Base-by-base conservation (phyloP, 2,113 vertebrate genomes). In the Turdus rufiventris region DNA sequence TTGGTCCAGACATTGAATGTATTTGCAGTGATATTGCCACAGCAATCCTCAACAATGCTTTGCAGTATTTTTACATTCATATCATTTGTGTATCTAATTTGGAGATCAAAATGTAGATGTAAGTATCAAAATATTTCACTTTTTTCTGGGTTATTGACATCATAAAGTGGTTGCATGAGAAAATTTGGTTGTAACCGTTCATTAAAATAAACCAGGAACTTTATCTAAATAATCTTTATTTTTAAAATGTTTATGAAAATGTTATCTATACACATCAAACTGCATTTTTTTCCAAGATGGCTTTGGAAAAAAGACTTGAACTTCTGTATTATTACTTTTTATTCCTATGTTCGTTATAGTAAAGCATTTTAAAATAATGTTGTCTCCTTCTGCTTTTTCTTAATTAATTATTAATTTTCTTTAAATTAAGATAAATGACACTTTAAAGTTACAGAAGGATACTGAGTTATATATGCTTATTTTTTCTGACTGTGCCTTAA, bases 51-150 rank as follows among this genome's bases (percentile, higher is more conserved):
- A 82, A 14, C 17, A 68, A 36, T 34, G 40, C 16, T 88, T 77
- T 78, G 43, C 74, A 61, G 23, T 58, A 67, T 83, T 95, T 91
- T 81, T 61, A 60, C 9, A 34, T 53, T 40, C 36, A 25, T 53
- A 34, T 66, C 65, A 91, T 93, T 93, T 89, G 40, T 88, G 51
- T 76, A 50, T 81, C 75, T 75, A 93, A 92, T 96, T 94, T 86
- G 51, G 31, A 33, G 60, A 81, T 54, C 33, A 86, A 91, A 92
- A 75, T 28, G 8, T 76, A 68, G 42, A 66, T 21, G 13, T 43
- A 88, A 66, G 2, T 61, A 67, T 67, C 43, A n/a, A 67, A 89
- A 47, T 45, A 48, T 70, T 92, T 89, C 33, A 58, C 26, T 68
- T 88, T 26, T 87, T 70, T 76, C 83, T 79, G 36, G 34, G 7